Evolutionary conservation across 2,113 vertebrate species (phyloP).

Genomic region (Pelecanus crispus): DNA sequence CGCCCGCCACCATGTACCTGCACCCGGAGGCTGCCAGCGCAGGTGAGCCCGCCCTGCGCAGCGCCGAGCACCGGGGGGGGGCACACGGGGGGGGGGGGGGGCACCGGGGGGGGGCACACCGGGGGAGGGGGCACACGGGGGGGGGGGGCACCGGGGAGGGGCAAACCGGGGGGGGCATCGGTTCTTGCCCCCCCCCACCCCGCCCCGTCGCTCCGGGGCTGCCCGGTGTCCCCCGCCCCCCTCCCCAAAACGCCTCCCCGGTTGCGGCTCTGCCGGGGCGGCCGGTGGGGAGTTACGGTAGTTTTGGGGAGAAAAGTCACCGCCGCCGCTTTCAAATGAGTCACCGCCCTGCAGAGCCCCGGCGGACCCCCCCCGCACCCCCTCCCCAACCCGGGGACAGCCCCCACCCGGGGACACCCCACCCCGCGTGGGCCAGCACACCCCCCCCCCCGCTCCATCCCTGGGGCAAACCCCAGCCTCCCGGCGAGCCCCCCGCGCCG

Average conservation of each 20-base stretch:
- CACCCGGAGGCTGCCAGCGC: conserved; percentile 37
- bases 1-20: conserved; percentile 43
- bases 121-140: too few species aligned
- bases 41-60: background rate
- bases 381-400: background rate
- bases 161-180: too few species aligned
- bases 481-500: too few species aligned
- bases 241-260: too few species aligned
- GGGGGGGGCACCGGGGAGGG: too few species aligned
- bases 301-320: background rate
- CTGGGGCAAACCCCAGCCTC: background rate
- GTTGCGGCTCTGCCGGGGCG: background rate
- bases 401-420: background rate
- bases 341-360: background rate
- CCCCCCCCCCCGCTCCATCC: too few species aligned
- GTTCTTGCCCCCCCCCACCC: too few species aligned
- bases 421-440: background rate
- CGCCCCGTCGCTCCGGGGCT: too few species aligned
- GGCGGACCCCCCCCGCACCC: background rate
- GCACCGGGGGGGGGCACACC: too few species aligned
- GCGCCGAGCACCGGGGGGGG: background rate
- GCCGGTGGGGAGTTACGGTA: background rate
- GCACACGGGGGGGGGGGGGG: background rate
- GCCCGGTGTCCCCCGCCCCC: too few species aligned
- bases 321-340: background rate